Conservation (phyloP, 2,113 vertebrate genomes). For the Greenwoodochromis staneri region DNA sequence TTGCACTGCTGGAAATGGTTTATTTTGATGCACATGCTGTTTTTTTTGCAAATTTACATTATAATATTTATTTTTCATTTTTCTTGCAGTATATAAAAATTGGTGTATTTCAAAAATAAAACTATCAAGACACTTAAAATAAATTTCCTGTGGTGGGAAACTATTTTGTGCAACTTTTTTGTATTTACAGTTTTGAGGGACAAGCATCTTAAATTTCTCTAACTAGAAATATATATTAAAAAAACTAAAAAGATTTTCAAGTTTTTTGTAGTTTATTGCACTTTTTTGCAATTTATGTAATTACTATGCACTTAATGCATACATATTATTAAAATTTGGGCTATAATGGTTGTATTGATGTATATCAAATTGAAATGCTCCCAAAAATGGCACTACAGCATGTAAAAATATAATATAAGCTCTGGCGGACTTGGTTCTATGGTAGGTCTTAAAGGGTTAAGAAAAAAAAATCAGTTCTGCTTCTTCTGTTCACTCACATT, state of each 20-base stretch:
- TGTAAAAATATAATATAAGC: neutral
- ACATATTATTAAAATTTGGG: neutral
- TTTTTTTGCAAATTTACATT: fast-evolving
- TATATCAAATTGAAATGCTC: neutral
- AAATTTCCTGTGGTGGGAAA: neutral
- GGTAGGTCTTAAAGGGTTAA: neutral
- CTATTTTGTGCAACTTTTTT: neutral
- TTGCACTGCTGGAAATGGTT: neutral
- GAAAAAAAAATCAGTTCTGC: neutral
- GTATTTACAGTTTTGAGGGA: neutral
- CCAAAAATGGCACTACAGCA: fast-evolving
- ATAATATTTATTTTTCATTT: fast-evolving
- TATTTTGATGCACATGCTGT: fast-evolving
- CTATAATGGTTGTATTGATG: neutral
- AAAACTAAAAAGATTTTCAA: fast-evolving
- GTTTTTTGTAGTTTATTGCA: neutral
- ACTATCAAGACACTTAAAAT: neutral
- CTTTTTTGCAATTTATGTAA: neutral
- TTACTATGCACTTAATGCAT: neutral
- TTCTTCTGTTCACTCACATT: neutral
- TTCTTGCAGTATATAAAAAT: neutral
- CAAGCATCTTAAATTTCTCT: neutral
- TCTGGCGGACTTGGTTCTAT: fast-evolving
- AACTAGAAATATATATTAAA: neutral
- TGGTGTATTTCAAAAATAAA: neutral